Conservation (phyloP, 2,797 vertebrate species). For the Denticeps clupeoides region DNA sequence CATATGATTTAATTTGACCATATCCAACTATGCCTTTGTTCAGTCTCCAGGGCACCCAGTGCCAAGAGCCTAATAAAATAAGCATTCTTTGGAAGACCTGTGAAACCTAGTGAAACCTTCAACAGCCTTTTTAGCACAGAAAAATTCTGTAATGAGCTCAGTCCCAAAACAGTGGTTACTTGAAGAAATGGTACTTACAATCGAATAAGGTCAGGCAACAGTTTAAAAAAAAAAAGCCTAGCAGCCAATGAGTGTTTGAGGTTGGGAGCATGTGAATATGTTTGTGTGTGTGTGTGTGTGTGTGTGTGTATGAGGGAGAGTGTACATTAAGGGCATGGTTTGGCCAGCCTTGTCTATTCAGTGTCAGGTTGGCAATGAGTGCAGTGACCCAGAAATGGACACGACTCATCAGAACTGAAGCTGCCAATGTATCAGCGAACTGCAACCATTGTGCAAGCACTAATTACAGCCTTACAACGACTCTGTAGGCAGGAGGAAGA, state of each 20-base stretch:
- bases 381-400: conserved; percentile 63
- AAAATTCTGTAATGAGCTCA: neutral
- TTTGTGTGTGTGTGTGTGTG: conserved; percentile 20
- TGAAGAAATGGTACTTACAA: conserved; percentile 42
- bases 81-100: neutral
- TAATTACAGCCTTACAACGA: conserved; percentile 13
- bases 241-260: conserved; percentile 31
- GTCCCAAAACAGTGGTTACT: neutral
- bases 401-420: conserved; percentile 60
- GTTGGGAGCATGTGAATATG: conserved; percentile 15
- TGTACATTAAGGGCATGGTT: conserved; percentile 19
- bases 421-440: conserved; percentile 55
- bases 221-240: conserved; percentile 27
- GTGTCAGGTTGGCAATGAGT: conserved; percentile 31
- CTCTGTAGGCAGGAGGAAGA: neutral
- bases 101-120: neutral
- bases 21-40: neutral
- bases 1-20: neutral
- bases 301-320: conserved; percentile 19
- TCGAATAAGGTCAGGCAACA: conserved; percentile 19
- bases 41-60: neutral
- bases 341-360: conserved; percentile 41
- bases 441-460: conserved; percentile 44
- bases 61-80: neutral
- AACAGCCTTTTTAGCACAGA: neutral